These are phyloP conservation scores for Drosophila nigricruria DNA, from an alignment of 2,888 invertebrate genomes.

Conservation along the genomic window DNA sequence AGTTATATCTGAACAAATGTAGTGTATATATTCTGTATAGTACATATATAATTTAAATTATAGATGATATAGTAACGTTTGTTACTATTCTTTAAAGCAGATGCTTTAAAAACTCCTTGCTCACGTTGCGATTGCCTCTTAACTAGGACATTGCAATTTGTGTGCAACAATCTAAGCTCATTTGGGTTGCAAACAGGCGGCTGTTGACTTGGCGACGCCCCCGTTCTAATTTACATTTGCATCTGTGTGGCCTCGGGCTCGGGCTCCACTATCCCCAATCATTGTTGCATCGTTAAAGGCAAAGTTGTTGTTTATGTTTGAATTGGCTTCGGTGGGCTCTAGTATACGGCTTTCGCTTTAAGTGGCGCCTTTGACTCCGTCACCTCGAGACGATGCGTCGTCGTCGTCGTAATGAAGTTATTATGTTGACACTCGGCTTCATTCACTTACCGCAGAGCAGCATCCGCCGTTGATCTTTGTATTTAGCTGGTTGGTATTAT, in stretches of 20 bases:
- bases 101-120: not conserved
- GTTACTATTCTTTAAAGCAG: not conserved
- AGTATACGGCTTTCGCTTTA: constrained; percentile 8
- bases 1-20: not conserved
- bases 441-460: constrained; percentile 55
- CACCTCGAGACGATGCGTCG: constrained; percentile 23
- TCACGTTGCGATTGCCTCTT: constrained; percentile 27
- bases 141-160: constrained; percentile 58
- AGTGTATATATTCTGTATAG: not conserved
- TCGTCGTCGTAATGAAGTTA: constrained; percentile 72
- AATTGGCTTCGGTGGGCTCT: constrained; percentile 56
- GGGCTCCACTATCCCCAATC: constrained; percentile 20
- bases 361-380: constrained; percentile 22
- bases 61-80: too few species aligned
- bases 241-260: not conserved
- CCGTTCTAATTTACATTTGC: constrained; percentile 43
- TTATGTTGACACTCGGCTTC: constrained; percentile 78
- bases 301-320: constrained; percentile 58
- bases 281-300: constrained; percentile 37
- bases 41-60: too few species aligned
- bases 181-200: constrained; percentile 61
- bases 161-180: constrained; percentile 67
- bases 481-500: constrained; percentile 52
- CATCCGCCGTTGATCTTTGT: constrained; percentile 56
- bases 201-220: constrained; percentile 28